Base-by-base conservation (phyloP, 2,113 vertebrate species). In the Pholis gunnellus region DNA sequence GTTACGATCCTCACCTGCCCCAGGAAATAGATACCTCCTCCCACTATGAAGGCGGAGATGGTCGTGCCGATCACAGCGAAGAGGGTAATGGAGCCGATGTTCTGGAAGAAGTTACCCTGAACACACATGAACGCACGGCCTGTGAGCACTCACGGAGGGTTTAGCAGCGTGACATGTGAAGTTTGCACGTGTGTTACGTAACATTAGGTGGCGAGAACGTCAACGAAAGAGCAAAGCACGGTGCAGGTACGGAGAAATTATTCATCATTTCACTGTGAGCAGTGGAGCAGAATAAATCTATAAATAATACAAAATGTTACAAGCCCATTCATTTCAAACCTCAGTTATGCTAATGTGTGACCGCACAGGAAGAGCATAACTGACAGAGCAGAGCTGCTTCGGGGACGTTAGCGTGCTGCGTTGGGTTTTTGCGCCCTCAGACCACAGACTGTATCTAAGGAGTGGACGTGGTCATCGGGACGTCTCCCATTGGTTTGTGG, bases 31-130 rank as follows among this genome's bases (percentile, higher is more conserved):
- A 99, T 99, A 38, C 98, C 98, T 87, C 98, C 98, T 70, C 98
- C 98, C 18, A 99, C 98, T 82, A 99, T 97, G 93, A 99, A 99
- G 91, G 98, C 98, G 2, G 98, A 99, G 90, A 99, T 97, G 4
- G 97, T 96, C 2, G 98, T 99, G 68, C 98, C 98, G 83, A 99
- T 97, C 17, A 99, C 98, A 86, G 98, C 97, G 90, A 99, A 99
- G 0, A 99, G 94, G 10, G 97, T 97, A 93, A 99, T 99, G 91
- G 98, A 99, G 68, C 98, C 98, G 6, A 99, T 99, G 89, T 99
- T 99, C 91, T 99, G 98, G 91, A 99, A 99, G 94, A 99, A 99
- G 93, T 99, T 99, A 73, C 98, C 98, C 98, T 99, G 56, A 80
- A 88, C 25, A 75, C 11, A 92, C 48, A 87, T 14, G 57, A 9